Evolutionary conservation across 1,140 invertebrate species (phyloP).

Genomic region (Bombus picipes): DNA sequence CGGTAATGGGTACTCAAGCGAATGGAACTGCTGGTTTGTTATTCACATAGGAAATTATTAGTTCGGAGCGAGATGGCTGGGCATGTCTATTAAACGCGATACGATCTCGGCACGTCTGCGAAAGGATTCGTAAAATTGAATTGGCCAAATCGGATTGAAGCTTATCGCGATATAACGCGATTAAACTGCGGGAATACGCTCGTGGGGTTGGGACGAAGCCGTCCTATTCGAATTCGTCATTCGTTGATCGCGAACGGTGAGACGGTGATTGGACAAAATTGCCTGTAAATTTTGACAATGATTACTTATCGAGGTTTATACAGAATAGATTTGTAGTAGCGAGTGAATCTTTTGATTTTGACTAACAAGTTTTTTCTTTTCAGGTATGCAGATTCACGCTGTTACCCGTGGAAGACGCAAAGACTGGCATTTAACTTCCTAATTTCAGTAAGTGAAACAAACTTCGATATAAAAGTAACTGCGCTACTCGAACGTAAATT

Average conservation of each 20-base stretch:
- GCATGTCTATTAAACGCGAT: background rate
- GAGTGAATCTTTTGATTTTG: background rate
- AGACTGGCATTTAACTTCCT: background rate
- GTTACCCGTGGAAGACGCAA: no score
- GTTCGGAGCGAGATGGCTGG: no score
- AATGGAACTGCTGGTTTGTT: background rate
- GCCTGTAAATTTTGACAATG: background rate
- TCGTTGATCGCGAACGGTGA: no score
- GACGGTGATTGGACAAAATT: background rate
- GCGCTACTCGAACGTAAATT: background rate
- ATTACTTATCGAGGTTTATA: background rate
- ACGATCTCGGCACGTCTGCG: background rate
- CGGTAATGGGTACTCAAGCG: slow-evolving; percentile 1
- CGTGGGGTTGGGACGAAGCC: slow-evolving; percentile 16
- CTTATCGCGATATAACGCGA: slow-evolving; percentile 53
- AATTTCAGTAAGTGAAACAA: background rate
- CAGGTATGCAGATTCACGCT: no score
- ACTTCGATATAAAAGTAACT: no score
- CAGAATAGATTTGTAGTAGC: no score
- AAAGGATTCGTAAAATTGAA: slow-evolving; percentile 62
- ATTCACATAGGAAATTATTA: background rate
- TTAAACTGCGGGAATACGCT: slow-evolving; percentile 51
- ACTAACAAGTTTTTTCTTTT: background rate
- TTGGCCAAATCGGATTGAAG: slow-evolving; percentile 59
- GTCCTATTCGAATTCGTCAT: slow-evolving; percentile 52